Evolutionary conservation across 2,888 invertebrate species (phyloP).

Genomic region (Phengaris arion): DNA sequence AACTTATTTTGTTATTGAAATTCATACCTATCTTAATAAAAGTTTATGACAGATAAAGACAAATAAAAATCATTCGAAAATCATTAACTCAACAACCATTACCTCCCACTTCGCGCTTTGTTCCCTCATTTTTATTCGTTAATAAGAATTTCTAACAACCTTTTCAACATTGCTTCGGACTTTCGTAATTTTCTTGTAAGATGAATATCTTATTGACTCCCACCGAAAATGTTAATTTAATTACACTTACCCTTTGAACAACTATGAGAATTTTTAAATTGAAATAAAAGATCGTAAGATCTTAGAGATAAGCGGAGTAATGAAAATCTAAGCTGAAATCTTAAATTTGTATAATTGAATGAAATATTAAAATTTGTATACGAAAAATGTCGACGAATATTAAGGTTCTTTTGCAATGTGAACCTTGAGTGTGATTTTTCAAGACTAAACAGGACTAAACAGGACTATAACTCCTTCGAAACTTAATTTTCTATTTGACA

Average conservation of each 20-base stretch:
- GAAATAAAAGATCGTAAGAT: too few species aligned
- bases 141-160: slow-evolving; percentile 6
- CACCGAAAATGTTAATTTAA: neutral
- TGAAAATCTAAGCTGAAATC: too few species aligned
- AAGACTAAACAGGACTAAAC: too few species aligned
- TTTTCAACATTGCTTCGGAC: neutral
- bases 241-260: neutral
- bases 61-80: neutral
- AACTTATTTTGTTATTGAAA: neutral
- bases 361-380: too few species aligned
- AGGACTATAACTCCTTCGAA: too few species aligned
- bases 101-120: neutral
- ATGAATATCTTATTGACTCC: slow-evolving; percentile 14
- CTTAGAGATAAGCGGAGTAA: too few species aligned
- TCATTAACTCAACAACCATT: slow-evolving; percentile 10
- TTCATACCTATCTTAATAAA: neutral
- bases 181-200: neutral
- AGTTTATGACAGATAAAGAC: neutral
- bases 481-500: too few species aligned
- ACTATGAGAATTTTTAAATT: neutral
- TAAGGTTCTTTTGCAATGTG: too few species aligned
- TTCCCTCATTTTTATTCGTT: slow-evolving; percentile 2
- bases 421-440: too few species aligned
- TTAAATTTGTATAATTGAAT: too few species aligned
- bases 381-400: too few species aligned